Base-by-base conservation (phyloP, 2,888 invertebrate genomes). In the Hyalella azteca region DNA sequence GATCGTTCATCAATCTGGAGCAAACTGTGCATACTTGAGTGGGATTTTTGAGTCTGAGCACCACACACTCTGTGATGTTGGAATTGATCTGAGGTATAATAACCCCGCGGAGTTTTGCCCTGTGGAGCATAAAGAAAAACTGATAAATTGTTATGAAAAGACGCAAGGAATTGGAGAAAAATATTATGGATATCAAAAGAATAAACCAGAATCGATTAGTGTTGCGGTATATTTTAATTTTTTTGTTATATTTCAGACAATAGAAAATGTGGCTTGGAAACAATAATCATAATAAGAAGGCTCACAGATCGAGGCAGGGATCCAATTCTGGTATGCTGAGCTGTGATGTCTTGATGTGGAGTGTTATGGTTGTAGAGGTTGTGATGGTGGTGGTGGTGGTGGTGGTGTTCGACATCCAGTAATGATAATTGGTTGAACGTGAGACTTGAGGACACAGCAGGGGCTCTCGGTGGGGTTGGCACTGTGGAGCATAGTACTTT, bases 251-350 rank as follows among this genome's bases (percentile, higher is more conserved):
- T n/a, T n/a, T n/a, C n/a, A n/a, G n/a, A n/a, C n/a, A n/a, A n/a
- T n/a, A n/a, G n/a, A n/a, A n/a, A n/a, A n/a, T n/a, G n/a, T n/a
- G n/a, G n/a, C n/a, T n/a, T n/a, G n/a, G n/a, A n/a, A n/a, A n/a
- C n/a, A n/a, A n/a, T n/a, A n/a, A n/a, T n/a, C n/a, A n/a, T n/a
- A n/a, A n/a, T n/a, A n/a, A n/a, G n/a, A n/a, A n/a, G n/a, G n/a
- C 66, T 66, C 36, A 66, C 66, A 66, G 66, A 29, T n/a, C 66
- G 66, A 3, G 66, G 66, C 39, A 66, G 66, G 1, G 66, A 66
- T 0, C 36, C 66, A 0, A 39, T 66, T 7, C 66, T 66, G n/a
- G n/a, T n/a, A 9, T 66, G 66, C 36, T 36, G 22, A 29, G 66
- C 66, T 7, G 66, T 36, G 19, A 66, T 7, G 39, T 36, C 54